A percentile compares a stretch with the other conserved stretches of the same genome.
Conservation (phyloP, 1,140 invertebrate genomes). For the Hycleus cichorii region DNA sequence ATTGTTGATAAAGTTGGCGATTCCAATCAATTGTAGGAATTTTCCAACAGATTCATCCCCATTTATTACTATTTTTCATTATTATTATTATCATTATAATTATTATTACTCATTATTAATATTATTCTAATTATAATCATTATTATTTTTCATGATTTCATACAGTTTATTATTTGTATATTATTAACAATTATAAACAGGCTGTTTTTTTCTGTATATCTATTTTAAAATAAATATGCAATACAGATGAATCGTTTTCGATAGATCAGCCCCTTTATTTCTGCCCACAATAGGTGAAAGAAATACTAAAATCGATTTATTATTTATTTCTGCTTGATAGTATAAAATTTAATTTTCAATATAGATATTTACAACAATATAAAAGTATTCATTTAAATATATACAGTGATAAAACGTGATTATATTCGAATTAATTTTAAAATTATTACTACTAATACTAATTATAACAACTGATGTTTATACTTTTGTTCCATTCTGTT, state of each 20-base stretch:
- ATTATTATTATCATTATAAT: not conserved
- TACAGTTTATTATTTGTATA: not conserved
- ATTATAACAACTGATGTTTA: not conserved
- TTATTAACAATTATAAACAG: slow-evolving; percentile 3
- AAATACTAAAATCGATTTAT: no score
- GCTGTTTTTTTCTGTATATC: slow-evolving; percentile 34
- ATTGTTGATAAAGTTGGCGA: not conserved
- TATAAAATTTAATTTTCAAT: no score
- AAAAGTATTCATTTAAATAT: no score
- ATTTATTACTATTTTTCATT: not conserved
- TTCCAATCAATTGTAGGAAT: not conserved
- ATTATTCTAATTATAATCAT: not conserved
- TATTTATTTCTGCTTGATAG: no score
- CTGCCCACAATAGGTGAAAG: no score
- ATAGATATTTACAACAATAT: no score
- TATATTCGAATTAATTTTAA: no score
- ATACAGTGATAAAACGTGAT: no score
- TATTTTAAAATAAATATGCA: slow-evolving; percentile 37
- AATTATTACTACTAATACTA: no score
- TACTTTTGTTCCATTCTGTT: slow-evolving; percentile 38
- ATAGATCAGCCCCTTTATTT: no score
- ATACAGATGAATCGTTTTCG: slow-evolving; percentile 16
- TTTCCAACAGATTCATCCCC: no score
- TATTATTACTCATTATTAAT: not conserved
- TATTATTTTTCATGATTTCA: slow-evolving; percentile 1